These are phyloP conservation scores for Acanthis flammea DNA, from an alignment of 2,797 vertebrate species.

Conservation along the genomic window DNA sequence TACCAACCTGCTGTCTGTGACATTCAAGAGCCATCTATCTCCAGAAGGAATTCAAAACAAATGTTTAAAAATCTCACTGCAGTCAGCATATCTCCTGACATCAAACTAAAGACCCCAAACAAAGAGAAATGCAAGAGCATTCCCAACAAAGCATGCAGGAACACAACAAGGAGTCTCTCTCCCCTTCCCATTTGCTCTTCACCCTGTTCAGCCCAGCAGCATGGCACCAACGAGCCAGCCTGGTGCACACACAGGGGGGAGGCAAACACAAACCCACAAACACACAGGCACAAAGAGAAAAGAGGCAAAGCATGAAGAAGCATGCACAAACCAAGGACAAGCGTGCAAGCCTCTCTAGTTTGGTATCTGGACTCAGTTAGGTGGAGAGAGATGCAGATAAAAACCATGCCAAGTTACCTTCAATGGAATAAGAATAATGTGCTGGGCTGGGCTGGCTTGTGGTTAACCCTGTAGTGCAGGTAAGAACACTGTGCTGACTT, in stretches of 20 bases:
- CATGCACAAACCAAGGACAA: slow-evolving; percentile 73
- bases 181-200: slow-evolving; percentile 27
- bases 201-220: slow-evolving; percentile 43
- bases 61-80: background rate
- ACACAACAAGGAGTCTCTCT: background rate
- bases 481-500: slow-evolving; percentile 95
- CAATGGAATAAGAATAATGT: slow-evolving; percentile 96
- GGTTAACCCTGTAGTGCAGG: slow-evolving; percentile 95
- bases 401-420: slow-evolving; percentile 92
- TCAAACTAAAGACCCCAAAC: background rate
- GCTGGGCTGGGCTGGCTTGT: slow-evolving; percentile 91
- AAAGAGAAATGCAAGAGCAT: slow-evolving; percentile 30
- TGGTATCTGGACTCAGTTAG: slow-evolving; percentile 45
- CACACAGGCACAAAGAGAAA: background rate
- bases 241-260: background rate
- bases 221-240: slow-evolving; percentile 36
- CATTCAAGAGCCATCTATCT: background rate
- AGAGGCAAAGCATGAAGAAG: slow-evolving; percentile 48
- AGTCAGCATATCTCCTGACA: background rate
- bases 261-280: background rate
- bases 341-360: slow-evolving; percentile 55
- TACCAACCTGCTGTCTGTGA: background rate
- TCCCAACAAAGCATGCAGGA: slow-evolving; percentile 58
- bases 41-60: background rate
- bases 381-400: slow-evolving; percentile 71